Conservation (phyloP, 2,888 invertebrate species). For the Torymus aiolomorphi region DNA sequence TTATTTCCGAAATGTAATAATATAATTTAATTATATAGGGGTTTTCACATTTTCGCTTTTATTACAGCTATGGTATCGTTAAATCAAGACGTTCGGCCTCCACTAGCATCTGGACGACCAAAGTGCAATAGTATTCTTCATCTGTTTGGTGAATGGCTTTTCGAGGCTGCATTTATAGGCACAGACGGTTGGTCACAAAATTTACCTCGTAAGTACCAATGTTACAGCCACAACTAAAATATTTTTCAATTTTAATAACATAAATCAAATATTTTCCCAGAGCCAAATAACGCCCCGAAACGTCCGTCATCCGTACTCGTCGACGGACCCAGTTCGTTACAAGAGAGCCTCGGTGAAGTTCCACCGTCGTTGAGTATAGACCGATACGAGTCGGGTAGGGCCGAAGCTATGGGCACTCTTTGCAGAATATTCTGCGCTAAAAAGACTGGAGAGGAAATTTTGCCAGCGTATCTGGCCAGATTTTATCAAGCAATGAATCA, state of each 20-base stretch:
- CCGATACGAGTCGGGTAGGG: slow-evolving; percentile 89
- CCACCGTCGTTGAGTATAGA: slow-evolving; percentile 84
- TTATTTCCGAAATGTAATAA: slow-evolving; percentile 3
- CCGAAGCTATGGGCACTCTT: slow-evolving; percentile 95
- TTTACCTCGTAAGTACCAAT: slow-evolving; percentile 76
- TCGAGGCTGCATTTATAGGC: slow-evolving; percentile 95
- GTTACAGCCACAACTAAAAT: not conserved
- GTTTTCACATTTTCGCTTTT: not conserved
- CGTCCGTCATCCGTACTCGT: slow-evolving; percentile 83
- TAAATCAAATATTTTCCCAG: slow-evolving; percentile 59
- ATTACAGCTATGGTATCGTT: slow-evolving; percentile 80
- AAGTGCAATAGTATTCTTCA: slow-evolving; percentile 97
- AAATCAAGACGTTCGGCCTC: slow-evolving; percentile 80
- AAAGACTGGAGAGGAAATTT: slow-evolving; percentile 94
- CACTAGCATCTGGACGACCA: slow-evolving; percentile 87
- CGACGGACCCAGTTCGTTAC: slow-evolving; percentile 82
- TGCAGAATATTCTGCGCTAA: slow-evolving; percentile 97
- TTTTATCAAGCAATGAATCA: slow-evolving; percentile 95
- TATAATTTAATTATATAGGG: not conserved
- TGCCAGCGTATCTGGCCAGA: slow-evolving; percentile 93
- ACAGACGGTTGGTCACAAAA: slow-evolving; percentile 81
- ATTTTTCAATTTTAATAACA: too few relatives aligned
- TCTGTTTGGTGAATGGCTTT: slow-evolving; percentile 96
- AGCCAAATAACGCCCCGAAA: slow-evolving; percentile 76
- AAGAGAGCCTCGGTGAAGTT: slow-evolving; percentile 81